These are phyloP conservation scores for Blomia tropicalis DNA, from an alignment of 2,888 invertebrate species.

Conservation along the genomic window DNA sequence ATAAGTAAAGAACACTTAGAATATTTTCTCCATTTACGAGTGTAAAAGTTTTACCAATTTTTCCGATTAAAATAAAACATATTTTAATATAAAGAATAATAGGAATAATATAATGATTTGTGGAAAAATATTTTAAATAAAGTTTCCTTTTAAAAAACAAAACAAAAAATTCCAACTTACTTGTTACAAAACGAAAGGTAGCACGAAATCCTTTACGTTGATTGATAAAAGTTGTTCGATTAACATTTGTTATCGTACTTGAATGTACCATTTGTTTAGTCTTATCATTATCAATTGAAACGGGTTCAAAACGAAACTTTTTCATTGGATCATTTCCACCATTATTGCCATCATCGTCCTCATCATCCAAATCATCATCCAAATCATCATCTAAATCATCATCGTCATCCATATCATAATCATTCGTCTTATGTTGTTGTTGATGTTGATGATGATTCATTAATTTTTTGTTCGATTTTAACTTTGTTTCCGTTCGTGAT, in stretches of 20 bases:
- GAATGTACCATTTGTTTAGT: not conserved
- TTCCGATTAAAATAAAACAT: too few species aligned
- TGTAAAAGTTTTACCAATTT: too few species aligned
- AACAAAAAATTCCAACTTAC: too few species aligned
- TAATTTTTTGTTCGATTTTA: not conserved
- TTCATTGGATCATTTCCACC: not conserved
- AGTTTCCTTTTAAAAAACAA: too few species aligned
- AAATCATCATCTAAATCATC: not conserved
- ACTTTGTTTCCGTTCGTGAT: not conserved
- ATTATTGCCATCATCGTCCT: not conserved
- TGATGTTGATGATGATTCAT: not conserved
- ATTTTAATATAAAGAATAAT: too few species aligned
- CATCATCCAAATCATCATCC: not conserved
- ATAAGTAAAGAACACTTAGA: too few species aligned
- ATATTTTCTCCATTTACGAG: too few species aligned
- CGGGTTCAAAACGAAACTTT: not conserved
- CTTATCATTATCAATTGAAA: not conserved
- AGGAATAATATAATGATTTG: too few species aligned
- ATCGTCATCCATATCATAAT: not conserved
- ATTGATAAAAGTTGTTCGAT: not conserved
- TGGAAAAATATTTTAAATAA: too few species aligned
- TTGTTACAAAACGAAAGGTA: conserved; percentile 70
- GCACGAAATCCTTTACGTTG: conserved; percentile 60
- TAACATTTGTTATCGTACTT: not conserved
- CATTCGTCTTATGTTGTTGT: not conserved